Evolutionary conservation across 2,888 invertebrate species (phyloP).

Genomic region (Leucoma salicis): DNA sequence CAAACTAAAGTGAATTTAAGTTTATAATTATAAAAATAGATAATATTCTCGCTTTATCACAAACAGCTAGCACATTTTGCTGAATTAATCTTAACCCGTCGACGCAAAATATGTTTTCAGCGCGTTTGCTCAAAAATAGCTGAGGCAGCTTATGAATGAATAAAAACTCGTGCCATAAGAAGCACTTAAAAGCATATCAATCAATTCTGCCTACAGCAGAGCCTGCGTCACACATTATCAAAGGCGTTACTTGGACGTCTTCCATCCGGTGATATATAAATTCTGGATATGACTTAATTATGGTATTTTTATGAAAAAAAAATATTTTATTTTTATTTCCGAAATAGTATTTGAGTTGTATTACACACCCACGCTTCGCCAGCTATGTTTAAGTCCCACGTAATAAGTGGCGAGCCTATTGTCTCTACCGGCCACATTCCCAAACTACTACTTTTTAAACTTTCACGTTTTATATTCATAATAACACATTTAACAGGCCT

Average conservation of each 20-base stretch:
- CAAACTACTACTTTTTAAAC: too few species aligned
- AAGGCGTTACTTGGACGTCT: slow-evolving; percentile 43
- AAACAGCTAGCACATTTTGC: background rate
- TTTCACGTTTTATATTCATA: too few species aligned
- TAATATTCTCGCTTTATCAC: background rate
- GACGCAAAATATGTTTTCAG: slow-evolving; percentile 1
- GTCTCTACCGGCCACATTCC: too few species aligned
- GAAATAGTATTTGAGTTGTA: too few species aligned
- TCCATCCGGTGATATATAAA: slow-evolving; percentile 30
- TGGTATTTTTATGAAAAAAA: too few species aligned
- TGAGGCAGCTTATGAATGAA: slow-evolving; percentile 27
- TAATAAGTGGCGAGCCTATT: too few species aligned
- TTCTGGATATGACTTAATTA: too few species aligned
- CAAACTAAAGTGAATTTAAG: too few species aligned
- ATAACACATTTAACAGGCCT: too few species aligned
- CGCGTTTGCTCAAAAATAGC: slow-evolving; percentile 15
- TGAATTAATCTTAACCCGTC: background rate
- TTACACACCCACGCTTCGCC: too few species aligned
- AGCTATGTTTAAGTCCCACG: too few species aligned
- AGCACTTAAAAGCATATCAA: slow-evolving; percentile 49
- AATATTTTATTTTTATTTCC: background rate
- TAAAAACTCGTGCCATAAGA: slow-evolving; percentile 28
- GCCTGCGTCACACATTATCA: slow-evolving; percentile 43
- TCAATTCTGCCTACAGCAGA: slow-evolving; percentile 41
- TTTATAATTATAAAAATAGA: background rate